A percentile compares a stretch with the other conserved stretches of the same genome.
Evolutionary conservation across 1,140 invertebrate species (phyloP).

Genomic region (Drosophila pectinifera): DNA sequence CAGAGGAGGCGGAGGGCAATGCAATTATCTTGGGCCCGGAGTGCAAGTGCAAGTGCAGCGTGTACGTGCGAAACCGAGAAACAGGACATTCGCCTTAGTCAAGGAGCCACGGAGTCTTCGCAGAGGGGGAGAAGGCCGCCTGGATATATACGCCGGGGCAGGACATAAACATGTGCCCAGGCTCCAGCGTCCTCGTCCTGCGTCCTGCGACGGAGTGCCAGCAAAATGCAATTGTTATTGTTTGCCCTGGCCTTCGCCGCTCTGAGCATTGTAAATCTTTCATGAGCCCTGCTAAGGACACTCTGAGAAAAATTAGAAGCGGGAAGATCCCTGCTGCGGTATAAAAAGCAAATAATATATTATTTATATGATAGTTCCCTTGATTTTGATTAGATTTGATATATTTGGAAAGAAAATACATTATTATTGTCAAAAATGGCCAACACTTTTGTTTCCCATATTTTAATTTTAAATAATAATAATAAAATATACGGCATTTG

Average conservation of each 20-base stretch:
- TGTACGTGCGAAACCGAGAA: constrained; percentile 66
- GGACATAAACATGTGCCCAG: constrained; percentile 53
- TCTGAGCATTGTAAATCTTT: constrained; percentile 43
- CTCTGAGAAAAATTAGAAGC: constrained; percentile 9
- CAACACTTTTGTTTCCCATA: no score
- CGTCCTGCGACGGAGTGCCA: constrained; percentile 47
- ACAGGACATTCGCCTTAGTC: constrained; percentile 71
- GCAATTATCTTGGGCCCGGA: constrained; percentile 73
- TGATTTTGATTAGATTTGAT: no score
- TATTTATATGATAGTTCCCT: no score
- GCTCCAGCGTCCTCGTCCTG: constrained; percentile 32
- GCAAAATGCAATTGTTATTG: constrained; percentile 60
- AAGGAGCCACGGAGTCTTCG: constrained; percentile 10
- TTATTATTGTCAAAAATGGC: no score
- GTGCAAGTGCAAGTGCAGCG: constrained; percentile 49
- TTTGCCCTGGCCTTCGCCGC: constrained; percentile 42
- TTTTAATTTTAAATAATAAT: no score
- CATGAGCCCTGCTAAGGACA: constrained; percentile 29
- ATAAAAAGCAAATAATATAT: not conserved
- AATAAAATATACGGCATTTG: no score
- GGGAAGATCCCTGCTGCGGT: not conserved
- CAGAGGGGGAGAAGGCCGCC: not conserved
- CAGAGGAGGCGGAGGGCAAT: constrained; percentile 50
- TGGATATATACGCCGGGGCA: constrained; percentile 25
- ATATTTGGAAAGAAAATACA: no score